Conservation (phyloP, 2,113 vertebrate species). For the Aptenodytes forsteri region DNA sequence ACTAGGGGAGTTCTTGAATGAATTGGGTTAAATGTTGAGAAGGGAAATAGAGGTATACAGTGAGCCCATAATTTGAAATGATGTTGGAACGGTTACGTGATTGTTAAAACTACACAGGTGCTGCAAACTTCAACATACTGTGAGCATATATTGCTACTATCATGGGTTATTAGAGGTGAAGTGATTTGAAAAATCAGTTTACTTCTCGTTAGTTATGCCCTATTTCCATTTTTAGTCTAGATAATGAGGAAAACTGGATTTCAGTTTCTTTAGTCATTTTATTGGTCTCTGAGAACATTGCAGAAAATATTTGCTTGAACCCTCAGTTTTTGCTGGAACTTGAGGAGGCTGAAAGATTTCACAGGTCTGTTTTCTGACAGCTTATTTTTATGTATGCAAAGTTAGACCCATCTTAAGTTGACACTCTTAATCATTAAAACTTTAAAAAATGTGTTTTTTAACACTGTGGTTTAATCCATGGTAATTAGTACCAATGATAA, state of each 20-base stretch:
- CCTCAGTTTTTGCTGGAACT: background rate
- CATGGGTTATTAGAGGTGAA: constrained; percentile 16
- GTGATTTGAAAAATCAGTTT: constrained; percentile 49
- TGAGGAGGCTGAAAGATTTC: background rate
- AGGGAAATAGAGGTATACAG: background rate
- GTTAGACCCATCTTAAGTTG: background rate
- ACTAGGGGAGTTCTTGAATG: background rate
- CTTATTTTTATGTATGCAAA: background rate
- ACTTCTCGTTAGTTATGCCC: constrained; percentile 8
- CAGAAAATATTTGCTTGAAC: background rate
- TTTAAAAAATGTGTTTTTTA: background rate
- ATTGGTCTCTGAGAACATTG: background rate
- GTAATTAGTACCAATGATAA: background rate
- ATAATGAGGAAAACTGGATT: constrained; percentile 24
- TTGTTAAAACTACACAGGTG: background rate
- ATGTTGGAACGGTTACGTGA: background rate
- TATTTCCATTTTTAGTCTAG: constrained; percentile 20
- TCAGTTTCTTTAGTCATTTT: background rate
- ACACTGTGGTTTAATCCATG: background rate
- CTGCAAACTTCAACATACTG: background rate
- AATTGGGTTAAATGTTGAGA: background rate
- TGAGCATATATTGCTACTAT: background rate
- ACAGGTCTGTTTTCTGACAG: background rate
- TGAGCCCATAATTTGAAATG: background rate
- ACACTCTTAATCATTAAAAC: background rate